Evolutionary conservation across 2,888 invertebrate genomes (phyloP).

Genomic region (Apocheima hispidaria): DNA sequence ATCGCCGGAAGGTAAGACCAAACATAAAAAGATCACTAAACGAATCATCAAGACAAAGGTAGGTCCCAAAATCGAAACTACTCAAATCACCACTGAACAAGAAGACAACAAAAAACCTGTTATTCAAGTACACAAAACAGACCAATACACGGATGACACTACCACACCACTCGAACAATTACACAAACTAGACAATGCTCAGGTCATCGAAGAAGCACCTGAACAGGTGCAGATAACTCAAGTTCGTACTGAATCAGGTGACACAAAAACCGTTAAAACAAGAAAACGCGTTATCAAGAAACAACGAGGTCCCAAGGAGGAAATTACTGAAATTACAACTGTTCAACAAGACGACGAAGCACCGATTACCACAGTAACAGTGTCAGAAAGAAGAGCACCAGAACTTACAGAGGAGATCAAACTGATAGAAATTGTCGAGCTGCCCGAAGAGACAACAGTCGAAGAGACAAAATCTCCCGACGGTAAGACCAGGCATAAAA

Average conservation of each 20-base stretch:
- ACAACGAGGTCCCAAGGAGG: constrained; percentile 49
- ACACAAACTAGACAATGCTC: constrained; percentile 26
- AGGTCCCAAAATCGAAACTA: constrained; percentile 62
- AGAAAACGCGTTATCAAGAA: constrained; percentile 53
- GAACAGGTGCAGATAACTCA: constrained; percentile 29
- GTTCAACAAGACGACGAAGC: constrained; percentile 46
- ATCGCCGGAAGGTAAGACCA: constrained; percentile 52
- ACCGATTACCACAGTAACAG: constrained; percentile 41
- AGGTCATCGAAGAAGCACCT: constrained; percentile 35
- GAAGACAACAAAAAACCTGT: constrained; percentile 50
- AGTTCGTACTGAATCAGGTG: constrained; percentile 41
- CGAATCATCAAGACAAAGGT: constrained; percentile 54
- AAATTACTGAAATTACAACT: constrained; percentile 49
- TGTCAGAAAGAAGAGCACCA: constrained; percentile 16
- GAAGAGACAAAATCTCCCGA: constrained; percentile 36
- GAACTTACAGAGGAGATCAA: constrained; percentile 32
- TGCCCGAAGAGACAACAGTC: constrained; percentile 33
- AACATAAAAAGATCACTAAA: constrained; percentile 47
- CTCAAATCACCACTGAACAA: constrained; percentile 59
- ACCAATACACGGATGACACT: constrained; percentile 48
- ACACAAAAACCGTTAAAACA: constrained; percentile 53
- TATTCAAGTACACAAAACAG: constrained; percentile 42
- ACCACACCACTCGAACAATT: constrained; percentile 38
- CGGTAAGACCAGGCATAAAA: constrained; percentile 52
- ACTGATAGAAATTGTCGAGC: constrained; percentile 33